Conservation (phyloP, 2,888 invertebrate genomes). For the Cheilosia grossa region DNA sequence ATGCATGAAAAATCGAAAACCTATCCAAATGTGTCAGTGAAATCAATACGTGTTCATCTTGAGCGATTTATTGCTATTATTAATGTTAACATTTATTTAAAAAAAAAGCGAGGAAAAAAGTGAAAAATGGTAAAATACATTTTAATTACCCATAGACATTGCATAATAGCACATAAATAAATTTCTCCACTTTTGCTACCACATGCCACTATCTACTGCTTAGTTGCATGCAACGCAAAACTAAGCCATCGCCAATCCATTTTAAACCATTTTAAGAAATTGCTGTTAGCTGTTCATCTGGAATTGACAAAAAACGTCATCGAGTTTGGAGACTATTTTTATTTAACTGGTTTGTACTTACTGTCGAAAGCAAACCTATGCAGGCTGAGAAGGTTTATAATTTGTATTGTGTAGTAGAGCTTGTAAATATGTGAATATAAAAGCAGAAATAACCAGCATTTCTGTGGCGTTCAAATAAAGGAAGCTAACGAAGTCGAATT, state of each 20-base stretch:
- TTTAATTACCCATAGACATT: conserved; percentile 38
- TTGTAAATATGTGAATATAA: too few species aligned
- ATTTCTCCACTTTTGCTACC: conserved; percentile 42
- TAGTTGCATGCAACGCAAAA: conserved; percentile 34
- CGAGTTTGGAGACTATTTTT: too few species aligned
- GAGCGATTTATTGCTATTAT: conserved; percentile 11
- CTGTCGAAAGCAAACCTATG: too few species aligned
- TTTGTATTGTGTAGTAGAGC: too few species aligned
- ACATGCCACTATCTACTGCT: background rate
- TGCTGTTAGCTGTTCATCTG: too few species aligned
- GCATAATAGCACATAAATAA: conserved; percentile 22
- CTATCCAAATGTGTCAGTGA: conserved; percentile 44
- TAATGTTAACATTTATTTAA: background rate
- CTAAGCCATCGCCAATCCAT: conserved; percentile 10
- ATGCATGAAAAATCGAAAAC: conserved; percentile 20
- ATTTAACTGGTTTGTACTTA: too few species aligned
- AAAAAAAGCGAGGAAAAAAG: background rate
- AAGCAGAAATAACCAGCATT: fast-evolving
- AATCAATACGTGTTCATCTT: conserved; percentile 57
- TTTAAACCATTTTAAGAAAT: too few species aligned
- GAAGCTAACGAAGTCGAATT: too few species aligned
- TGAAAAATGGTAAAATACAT: conserved; percentile 22
- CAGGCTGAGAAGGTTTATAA: too few species aligned
- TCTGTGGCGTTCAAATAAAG: too few species aligned
- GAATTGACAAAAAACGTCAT: too few species aligned